Conservation (phyloP, 2,888 invertebrate genomes). For the Dynastes maya region DNA sequence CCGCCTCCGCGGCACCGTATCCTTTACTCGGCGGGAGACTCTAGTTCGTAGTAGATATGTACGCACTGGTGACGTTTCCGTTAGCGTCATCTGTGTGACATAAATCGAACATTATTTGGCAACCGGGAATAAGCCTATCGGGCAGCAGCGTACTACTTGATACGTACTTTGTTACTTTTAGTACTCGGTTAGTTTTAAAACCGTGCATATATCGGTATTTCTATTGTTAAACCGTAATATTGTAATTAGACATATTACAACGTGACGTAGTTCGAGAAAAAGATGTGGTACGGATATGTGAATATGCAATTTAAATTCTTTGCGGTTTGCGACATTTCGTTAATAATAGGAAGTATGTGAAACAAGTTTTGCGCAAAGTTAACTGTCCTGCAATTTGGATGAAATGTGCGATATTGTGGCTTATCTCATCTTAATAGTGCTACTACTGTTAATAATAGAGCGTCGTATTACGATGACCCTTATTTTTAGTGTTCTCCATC, state of each 20-base stretch:
- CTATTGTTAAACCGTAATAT: too few species aligned
- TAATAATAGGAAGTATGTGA: background rate
- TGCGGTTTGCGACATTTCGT: background rate
- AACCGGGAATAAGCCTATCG: conserved; percentile 32
- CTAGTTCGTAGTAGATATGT: conserved; percentile 18
- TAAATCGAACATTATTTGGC: conserved; percentile 50
- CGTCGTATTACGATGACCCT: background rate
- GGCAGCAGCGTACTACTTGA: background rate
- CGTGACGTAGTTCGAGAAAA: background rate
- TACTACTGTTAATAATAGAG: background rate
- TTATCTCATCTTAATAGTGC: background rate
- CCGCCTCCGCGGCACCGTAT: background rate
- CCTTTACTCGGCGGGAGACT: conserved; percentile 13
- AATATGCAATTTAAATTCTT: too few species aligned
- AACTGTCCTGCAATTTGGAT: background rate
- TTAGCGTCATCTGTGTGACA: conserved; percentile 51
- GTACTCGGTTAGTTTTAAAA: conserved; percentile 8
- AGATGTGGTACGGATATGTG: too few species aligned
- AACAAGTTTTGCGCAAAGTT: conserved; percentile 19
- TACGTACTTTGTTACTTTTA: conserved; percentile 2
- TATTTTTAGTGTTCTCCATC: conserved; percentile 16
- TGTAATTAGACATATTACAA: background rate
- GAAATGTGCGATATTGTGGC: conserved; percentile 11
- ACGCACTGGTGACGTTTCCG: conserved; percentile 44
- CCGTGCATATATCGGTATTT: conserved; percentile 1